A percentile compares a stretch with the other conserved stretches of the same genome.
Conservation (phyloP, 92 coral and sea anemone genomes). For the Heteractis magnifica region DNA sequence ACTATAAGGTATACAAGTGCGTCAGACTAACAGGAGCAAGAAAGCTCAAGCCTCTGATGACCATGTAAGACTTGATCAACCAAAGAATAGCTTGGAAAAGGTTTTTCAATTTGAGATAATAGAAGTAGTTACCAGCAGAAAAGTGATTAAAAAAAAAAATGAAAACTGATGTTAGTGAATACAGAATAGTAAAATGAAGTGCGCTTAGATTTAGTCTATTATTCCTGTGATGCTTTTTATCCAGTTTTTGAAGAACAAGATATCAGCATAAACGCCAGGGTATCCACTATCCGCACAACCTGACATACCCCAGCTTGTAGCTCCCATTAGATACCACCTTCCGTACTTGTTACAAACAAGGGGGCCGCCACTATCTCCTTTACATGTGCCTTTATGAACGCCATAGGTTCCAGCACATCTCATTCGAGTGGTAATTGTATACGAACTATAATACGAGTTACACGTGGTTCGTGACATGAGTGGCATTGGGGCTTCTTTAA, state of each 20-base stretch:
- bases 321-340: constrained; percentile 85
- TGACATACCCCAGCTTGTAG: constrained; percentile 78
- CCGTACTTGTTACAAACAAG: constrained; percentile 67
- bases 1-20: too few species aligned
- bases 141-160: too few species aligned
- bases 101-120: too few species aligned
- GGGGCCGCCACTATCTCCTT: constrained; percentile 99
- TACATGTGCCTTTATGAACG: constrained; percentile 70
- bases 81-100: too few species aligned
- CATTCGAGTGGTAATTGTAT: too few species aligned
- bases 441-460: not conserved
- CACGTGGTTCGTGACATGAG: constrained; percentile 54
- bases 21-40: too few species aligned
- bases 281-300: constrained; percentile 85
- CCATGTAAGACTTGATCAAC: too few species aligned
- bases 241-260: constrained; percentile 63
- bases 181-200: too few species aligned
- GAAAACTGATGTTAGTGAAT: too few species aligned
- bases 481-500: constrained; percentile 83
- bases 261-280: constrained; percentile 86
- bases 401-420: constrained; percentile 52
- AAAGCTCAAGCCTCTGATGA: too few species aligned
- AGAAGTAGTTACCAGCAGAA: too few species aligned
- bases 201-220: not conserved
- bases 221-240: constrained; percentile 34